Base-by-base conservation (phyloP, 2,888 invertebrate species). In the Branchipolynoe longqiensis region DNA sequence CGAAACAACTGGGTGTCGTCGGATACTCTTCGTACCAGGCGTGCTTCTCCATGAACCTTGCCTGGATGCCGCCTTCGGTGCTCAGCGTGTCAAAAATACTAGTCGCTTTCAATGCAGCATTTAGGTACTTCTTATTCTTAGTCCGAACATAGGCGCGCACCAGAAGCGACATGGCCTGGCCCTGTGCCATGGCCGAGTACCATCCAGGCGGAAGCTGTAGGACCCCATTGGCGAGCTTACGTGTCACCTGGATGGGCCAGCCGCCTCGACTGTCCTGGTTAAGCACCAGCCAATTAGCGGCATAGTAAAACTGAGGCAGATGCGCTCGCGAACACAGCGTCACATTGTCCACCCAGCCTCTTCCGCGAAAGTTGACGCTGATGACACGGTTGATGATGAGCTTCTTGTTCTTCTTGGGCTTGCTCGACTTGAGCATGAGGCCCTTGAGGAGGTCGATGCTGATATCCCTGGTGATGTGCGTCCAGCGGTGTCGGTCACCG, bases 21-120 rank as follows among this genome's bases (percentile, higher is more conserved):
- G 99, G 99, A 94, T 99, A 99, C 93, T 99, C 99, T 93, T 99
- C 99, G 93, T 98, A 99, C 99, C 99, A 99, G 84, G 96, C 91
- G 92, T 96, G 96, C 93, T 96, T 96, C 90, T 96, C 97, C 94
- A 98, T 95, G 94, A 98, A 98, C 89, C 89, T 88, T 8, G 93
- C 91, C 78, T 90, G 87, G 0, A 94, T 92, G 0, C 92, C 92
- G 22, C 92, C 92, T 59, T 92, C 89, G 33, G 87, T 88, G 86
- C 92, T 92, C 83, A 89, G 89, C 40, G 93, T 90, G 86, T 92
- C 91, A 92, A 97, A 98, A 48, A 97, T 96, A 90, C 95, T 95
- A 83, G 98, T 95, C 73, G 97, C 99, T 88, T 96, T 95, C 56
- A 96, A 94, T 0, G 99, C 99, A 0, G 98, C 36, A n/a, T 96